These are phyloP conservation scores for Vireo griseus DNA, from an alignment of 2,797 vertebrate species.

Conservation along the genomic window DNA sequence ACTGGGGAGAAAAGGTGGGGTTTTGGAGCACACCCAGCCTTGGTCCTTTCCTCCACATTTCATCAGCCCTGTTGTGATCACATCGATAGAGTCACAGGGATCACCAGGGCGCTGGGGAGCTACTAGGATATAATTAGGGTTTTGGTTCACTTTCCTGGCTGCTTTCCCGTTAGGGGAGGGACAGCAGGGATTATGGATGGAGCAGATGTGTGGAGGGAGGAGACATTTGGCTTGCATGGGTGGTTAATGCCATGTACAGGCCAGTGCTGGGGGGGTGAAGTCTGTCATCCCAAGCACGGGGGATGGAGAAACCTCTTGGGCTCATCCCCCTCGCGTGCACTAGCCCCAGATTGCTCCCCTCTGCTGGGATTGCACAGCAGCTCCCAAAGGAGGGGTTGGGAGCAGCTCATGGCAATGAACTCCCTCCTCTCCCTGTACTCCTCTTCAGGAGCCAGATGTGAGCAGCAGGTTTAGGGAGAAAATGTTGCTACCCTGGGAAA, in stretches of 20 bases:
- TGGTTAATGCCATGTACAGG: not conserved
- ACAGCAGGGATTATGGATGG: not conserved
- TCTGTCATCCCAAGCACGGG: not conserved
- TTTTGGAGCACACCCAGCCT: not conserved
- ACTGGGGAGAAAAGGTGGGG: not conserved
- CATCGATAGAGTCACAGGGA: not conserved
- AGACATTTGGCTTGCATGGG: not conserved
- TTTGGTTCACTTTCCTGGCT: slow-evolving; percentile 44
- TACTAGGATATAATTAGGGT: slow-evolving; percentile 45
- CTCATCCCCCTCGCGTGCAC: not conserved
- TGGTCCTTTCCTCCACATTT: not conserved
- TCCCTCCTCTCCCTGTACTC: not conserved
- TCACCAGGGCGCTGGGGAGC: not conserved
- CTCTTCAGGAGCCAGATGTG: not conserved
- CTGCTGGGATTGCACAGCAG: not conserved
- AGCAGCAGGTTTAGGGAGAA: not conserved
- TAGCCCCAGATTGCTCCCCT: not conserved
- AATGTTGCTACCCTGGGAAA: fast-evolving
- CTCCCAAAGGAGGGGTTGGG: not conserved
- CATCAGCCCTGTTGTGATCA: not conserved
- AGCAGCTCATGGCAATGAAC: fast-evolving
- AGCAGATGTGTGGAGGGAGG: slow-evolving; percentile 51
- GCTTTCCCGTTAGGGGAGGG: slow-evolving; percentile 14
- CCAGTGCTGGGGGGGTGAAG: not conserved
- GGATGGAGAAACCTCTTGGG: not conserved